These are phyloP conservation scores for Manis crassicaudata DNA, from an alignment of 2,797 vertebrate genomes.

Conservation along the genomic window DNA sequence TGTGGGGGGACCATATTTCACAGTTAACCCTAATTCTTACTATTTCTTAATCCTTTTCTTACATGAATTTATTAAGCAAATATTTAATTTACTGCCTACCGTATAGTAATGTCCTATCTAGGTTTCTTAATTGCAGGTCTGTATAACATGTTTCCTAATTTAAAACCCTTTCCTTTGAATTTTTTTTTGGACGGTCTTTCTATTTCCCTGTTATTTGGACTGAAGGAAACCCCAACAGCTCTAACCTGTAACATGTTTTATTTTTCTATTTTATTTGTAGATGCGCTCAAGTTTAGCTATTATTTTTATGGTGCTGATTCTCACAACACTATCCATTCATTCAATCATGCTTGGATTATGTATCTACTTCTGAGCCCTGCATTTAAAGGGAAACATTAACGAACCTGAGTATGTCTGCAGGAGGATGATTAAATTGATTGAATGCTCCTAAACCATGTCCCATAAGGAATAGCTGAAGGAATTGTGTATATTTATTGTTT, in stretches of 20 bases:
- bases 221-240: not conserved
- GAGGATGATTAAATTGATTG: constrained; percentile 71
- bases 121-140: not conserved
- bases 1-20: not conserved
- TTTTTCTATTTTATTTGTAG: constrained; percentile 7
- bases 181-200: not conserved
- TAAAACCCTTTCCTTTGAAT: not conserved
- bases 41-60: not conserved
- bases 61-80: not conserved
- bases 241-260: constrained; percentile 11
- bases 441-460: constrained; percentile 56
- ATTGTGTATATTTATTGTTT: constrained; percentile 75
- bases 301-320: constrained; percentile 37
- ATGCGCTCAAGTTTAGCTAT: not conserved
- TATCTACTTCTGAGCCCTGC: constrained; percentile 60
- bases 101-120: not conserved
- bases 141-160: not conserved
- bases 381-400: constrained; percentile 66
- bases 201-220: not conserved
- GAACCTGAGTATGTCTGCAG: constrained; percentile 47
- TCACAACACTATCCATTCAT: not conserved
- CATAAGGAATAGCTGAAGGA: constrained; percentile 58
- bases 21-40: not conserved
- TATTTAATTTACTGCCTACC: not conserved
- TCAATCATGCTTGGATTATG: constrained; percentile 28